Evolutionary conservation across 2,113 vertebrate species (phyloP).

Genomic region (Oryctolagus cuniculus): mOryCun1.1 NC_091432.1:86121501-86122000

Average conservation of each 20-base stretch:
- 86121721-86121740: too few species aligned
- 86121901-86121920: not conserved
- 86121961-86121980: not conserved
- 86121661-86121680: accelerated
- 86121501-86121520: not conserved
- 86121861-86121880: not conserved
- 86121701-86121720: not conserved
- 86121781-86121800: not conserved
- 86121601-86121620: not conserved
- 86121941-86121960: not conserved
- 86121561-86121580: not conserved
- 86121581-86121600: not conserved
- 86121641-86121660: not conserved
- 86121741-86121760: not conserved
- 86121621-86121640: not conserved
- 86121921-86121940: not conserved
- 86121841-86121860: not conserved
- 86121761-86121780: not conserved
- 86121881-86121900: not conserved
- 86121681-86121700: not conserved
- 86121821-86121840: not conserved
- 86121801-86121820: not conserved
- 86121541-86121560: not conserved
- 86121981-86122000: not conserved
- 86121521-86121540: not conserved